Percentiles rank a stretch among this genome's conserved stretches.
phyloP scores from a whole-genome alignment of 2,113 vertebrate genomes.

The Cynoglossus semilaevis region DNA sequence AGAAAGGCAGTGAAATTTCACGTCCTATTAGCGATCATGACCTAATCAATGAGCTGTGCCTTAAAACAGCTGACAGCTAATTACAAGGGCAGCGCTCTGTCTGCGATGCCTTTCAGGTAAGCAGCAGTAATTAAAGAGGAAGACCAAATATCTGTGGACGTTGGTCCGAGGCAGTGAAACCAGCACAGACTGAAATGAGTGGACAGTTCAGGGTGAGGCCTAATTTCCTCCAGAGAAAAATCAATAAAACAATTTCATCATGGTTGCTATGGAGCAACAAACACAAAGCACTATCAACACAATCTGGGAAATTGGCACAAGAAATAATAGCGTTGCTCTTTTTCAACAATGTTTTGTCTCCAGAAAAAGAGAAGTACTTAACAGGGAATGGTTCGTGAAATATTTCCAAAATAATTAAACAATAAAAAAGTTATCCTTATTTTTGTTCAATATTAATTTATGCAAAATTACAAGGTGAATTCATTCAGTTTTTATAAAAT shows the following conservation, averaged over 20 bases:
- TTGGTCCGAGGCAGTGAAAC: slow-evolving; percentile 36
- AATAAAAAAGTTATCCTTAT: too few relatives aligned
- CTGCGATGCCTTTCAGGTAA: slow-evolving; percentile 67
- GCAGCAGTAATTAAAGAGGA: slow-evolving; percentile 72
- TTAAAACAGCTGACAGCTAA: slow-evolving; percentile 77
- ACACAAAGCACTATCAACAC: slow-evolving; percentile 67
- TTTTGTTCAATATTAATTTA: too few relatives aligned
- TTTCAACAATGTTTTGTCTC: slow-evolving; percentile 39
- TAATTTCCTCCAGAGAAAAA: slow-evolving; percentile 72
- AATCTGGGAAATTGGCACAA: slow-evolving; percentile 55
- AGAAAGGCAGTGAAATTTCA: slow-evolving; percentile 60
- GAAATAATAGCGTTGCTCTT: slow-evolving; percentile 41
- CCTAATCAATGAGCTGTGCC: slow-evolving; percentile 75
- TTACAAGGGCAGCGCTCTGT: slow-evolving; percentile 60
- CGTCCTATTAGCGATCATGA: slow-evolving; percentile 72
- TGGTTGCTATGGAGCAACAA: slow-evolving; percentile 68
- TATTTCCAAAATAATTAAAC: too few relatives aligned
- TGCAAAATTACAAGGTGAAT: too few relatives aligned
- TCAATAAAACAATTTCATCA: slow-evolving; percentile 75
- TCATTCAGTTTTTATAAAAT: too few relatives aligned
- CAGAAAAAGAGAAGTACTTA: slow-evolving; percentile 18
- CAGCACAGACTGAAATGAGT: slow-evolving; percentile 51
- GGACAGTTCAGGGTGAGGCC: slow-evolving; percentile 58
- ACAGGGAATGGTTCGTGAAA: too few relatives aligned
- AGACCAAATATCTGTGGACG: slow-evolving; percentile 66